phyloP scores from a whole-genome alignment of 1,140 invertebrate species.

The Trichogramma pretiosum region DNA sequence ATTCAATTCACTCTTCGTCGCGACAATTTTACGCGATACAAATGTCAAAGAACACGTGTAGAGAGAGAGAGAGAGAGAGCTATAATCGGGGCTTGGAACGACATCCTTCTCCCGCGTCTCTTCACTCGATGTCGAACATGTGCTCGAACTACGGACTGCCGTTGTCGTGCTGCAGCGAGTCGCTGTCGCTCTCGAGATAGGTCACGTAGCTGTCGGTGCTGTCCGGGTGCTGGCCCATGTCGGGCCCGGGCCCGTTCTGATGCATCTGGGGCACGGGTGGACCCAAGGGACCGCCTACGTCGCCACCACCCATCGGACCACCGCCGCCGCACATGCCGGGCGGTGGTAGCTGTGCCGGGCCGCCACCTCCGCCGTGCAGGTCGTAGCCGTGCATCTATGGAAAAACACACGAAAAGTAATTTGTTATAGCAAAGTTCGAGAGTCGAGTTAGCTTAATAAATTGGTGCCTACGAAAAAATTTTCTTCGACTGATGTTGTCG shows the following conservation, averaged over 20 bases:
- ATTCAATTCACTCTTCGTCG: no score
- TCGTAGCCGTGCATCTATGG: constrained; percentile 91
- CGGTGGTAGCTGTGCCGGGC: constrained; percentile 42
- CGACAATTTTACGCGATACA: no score
- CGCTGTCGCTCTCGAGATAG: constrained; percentile 74
- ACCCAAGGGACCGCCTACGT: constrained; percentile 32
- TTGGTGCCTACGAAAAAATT: no score
- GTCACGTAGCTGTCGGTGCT: constrained; percentile 82
- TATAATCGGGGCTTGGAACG: no score
- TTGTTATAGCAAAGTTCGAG: no score
- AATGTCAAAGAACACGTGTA: no score
- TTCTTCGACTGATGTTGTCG: no score
- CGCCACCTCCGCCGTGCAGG: constrained; percentile 50
- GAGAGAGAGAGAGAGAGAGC: no score
- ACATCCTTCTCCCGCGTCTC: no score
- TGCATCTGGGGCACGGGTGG: constrained; percentile 58
- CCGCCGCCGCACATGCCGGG: constrained; percentile 42
- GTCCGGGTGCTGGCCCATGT: constrained; percentile 61
- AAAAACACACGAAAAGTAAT: no score
- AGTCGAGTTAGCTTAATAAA: no score
- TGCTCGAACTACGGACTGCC: constrained; percentile 54
- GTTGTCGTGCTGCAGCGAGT: constrained; percentile 51
- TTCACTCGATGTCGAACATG: no score
- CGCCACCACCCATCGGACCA: constrained; percentile 35
- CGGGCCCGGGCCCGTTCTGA: constrained; percentile 34